Conservation (phyloP, 92 coral and sea anemone genomes). For the Paramuricea clavata region DNA sequence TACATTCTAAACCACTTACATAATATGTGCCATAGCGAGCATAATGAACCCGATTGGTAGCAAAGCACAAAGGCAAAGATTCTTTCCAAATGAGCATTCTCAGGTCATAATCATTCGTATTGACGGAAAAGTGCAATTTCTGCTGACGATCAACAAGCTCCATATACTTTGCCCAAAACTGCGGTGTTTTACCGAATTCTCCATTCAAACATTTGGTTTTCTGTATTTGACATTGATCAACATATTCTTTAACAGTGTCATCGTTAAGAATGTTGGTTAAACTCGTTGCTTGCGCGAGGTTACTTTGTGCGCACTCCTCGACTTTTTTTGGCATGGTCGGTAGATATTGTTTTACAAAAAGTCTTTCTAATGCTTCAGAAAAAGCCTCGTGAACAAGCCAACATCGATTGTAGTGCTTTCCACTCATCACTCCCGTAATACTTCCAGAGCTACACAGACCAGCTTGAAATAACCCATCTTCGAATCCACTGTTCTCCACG, state of each 20-base stretch:
- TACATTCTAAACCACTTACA: background rate
- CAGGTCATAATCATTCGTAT: background rate
- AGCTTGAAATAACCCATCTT: background rate
- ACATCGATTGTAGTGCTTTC: background rate
- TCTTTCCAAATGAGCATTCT: background rate
- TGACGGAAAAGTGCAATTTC: background rate
- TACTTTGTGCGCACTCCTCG: background rate
- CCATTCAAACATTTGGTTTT: background rate
- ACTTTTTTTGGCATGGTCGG: background rate
- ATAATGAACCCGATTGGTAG: constrained; percentile 5
- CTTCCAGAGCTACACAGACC: background rate
- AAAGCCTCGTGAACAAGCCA: background rate
- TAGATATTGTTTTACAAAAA: constrained; percentile 6
- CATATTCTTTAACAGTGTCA: background rate
- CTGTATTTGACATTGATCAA: background rate
- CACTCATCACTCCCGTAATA: background rate
- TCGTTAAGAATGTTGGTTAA: background rate
- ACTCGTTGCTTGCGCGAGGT: background rate
- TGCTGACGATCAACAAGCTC: background rate
- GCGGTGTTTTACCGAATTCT: background rate
- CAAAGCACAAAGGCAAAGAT: background rate
- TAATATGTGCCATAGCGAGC: constrained; percentile 7
- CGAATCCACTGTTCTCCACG: background rate
- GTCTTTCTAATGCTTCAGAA: constrained; percentile 23
- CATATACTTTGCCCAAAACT: constrained; percentile 11